Evolutionary conservation across 2,113 vertebrate species (phyloP).

Genomic region (Orycteropus afer): DNA sequence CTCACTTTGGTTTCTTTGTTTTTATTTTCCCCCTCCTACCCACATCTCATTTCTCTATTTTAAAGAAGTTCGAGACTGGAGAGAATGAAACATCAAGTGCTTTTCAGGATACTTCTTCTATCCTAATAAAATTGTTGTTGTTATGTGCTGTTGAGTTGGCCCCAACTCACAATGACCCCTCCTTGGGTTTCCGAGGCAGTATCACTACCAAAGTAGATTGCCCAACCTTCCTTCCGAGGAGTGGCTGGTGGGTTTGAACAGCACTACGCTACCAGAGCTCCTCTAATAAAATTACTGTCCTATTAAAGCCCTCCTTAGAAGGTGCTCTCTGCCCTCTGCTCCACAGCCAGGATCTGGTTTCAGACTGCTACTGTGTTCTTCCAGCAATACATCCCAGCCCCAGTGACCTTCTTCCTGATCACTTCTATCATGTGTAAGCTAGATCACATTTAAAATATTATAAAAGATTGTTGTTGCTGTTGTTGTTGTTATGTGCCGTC

Average conservation of each 20-base stretch:
- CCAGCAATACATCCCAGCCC: neutral
- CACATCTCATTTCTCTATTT: neutral
- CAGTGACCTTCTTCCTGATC: neutral
- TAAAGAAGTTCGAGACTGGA: neutral
- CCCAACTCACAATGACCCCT: too few relatives aligned
- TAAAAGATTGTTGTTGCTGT: neutral
- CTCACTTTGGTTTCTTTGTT: neutral
- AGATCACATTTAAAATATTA: slow-evolving; percentile 16
- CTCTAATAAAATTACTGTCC: neutral
- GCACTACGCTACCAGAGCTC: too few relatives aligned
- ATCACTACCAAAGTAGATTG: too few relatives aligned
- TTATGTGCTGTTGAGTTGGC: too few relatives aligned
- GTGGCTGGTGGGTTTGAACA: too few relatives aligned
- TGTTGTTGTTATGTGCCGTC: too few relatives aligned
- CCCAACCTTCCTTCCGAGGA: too few relatives aligned
- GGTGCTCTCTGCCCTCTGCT: neutral
- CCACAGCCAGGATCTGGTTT: slow-evolving; percentile 4
- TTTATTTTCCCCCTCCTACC: neutral
- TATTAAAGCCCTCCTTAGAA: neutral
- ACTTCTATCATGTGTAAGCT: neutral
- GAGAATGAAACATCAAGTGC: slow-evolving; percentile 26
- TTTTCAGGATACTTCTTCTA: slow-evolving; percentile 19
- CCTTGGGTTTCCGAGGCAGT: too few relatives aligned
- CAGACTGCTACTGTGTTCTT: neutral
- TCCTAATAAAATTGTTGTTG: neutral